A percentile compares a stretch with the other conserved stretches of the same genome.
Conservation (phyloP, 2,888 invertebrate genomes). For the Drosophila fulvimacula region DNA sequence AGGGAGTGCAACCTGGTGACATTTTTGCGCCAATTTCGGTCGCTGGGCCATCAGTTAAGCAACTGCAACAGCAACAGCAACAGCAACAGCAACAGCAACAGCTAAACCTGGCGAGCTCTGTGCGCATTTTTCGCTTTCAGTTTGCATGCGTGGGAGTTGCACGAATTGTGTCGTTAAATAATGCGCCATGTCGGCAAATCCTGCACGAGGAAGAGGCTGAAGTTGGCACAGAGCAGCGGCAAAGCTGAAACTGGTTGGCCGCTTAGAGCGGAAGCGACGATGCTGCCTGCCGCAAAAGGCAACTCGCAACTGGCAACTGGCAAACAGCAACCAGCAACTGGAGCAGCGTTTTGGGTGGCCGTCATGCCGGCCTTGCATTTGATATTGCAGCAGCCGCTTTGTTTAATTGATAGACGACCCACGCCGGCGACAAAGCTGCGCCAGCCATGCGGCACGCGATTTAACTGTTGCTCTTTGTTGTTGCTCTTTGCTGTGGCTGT, state of each 20-base stretch:
- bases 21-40: constrained; percentile 79
- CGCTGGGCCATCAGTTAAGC: constrained; percentile 79
- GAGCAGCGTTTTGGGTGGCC: constrained; percentile 79
- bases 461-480: constrained; percentile 57
- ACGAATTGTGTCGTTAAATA: constrained; percentile 81
- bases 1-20: constrained; percentile 68
- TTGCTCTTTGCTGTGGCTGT: constrained; percentile 18
- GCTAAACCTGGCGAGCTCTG: constrained; percentile 39
- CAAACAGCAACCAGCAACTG: constrained; percentile 70
- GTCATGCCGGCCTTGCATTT: constrained; percentile 74
- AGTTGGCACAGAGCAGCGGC: background rate
- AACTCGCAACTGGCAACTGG: constrained; percentile 21
- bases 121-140: constrained; percentile 78
- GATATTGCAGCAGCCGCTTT: constrained; percentile 74
- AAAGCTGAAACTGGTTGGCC: constrained; percentile 53
- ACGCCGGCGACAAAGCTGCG: constrained; percentile 61
- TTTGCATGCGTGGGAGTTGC: constrained; percentile 81
- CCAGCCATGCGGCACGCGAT: constrained; percentile 70
- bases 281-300: constrained; percentile 58
- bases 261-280: constrained; percentile 56
- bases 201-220: constrained; percentile 59
- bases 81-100: constrained; percentile 28
- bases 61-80: constrained; percentile 29
- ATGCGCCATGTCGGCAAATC: constrained; percentile 72
- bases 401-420: constrained; percentile 79